Base-by-base conservation (phyloP, 2,888 invertebrate genomes). In the Agrotis clavis region DNA sequence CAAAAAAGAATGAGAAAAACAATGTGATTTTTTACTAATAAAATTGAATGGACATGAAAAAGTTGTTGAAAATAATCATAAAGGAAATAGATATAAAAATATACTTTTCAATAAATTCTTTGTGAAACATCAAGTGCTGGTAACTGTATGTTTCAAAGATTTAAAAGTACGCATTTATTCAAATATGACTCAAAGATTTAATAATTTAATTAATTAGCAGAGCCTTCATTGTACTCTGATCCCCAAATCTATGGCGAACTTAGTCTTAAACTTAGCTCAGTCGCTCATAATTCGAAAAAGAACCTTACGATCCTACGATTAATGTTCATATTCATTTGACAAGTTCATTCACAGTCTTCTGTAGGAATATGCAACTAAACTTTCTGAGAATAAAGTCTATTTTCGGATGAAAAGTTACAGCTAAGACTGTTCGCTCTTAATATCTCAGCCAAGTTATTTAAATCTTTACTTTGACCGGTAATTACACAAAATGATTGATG, bases 71-170 rank as follows among this genome's bases (percentile, higher is more conserved):
- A 25, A 4, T 30, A 35, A 75, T 45, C 50, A 41, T 62, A 74
- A 48, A 66, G 0, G 5, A n/a, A 57, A 56, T 56, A n/a, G 5
- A 30, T 56, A n/a, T 13, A n/a, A 18, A 18, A 45, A 56, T 16
- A 30, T 59, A 56, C 51, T 16, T n/a, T 6, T 3, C 4, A 56
- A 18, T 1, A 62, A 70, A 74, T 54, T 73, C 25, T 53, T 80
- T 50, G 57, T 54, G 25, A n/a, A 67, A 67, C 50, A 48, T 60
- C 30, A 48, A 73, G 74, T 78, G 78, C 80, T 78, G 82, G 80
- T 62, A 51, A 73, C 73, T 73, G 30, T 13, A 25, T 47, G 53
- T 77, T 48, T 18, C 16, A 9, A 53, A 48, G 18, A 56, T 77
- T 60, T 25, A 21, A 14, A 48, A 51, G 47, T 48, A 64, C 25